Evolutionary conservation across 1,140 invertebrate species (phyloP).

Genomic region (Probaryconus sp.): DNA sequence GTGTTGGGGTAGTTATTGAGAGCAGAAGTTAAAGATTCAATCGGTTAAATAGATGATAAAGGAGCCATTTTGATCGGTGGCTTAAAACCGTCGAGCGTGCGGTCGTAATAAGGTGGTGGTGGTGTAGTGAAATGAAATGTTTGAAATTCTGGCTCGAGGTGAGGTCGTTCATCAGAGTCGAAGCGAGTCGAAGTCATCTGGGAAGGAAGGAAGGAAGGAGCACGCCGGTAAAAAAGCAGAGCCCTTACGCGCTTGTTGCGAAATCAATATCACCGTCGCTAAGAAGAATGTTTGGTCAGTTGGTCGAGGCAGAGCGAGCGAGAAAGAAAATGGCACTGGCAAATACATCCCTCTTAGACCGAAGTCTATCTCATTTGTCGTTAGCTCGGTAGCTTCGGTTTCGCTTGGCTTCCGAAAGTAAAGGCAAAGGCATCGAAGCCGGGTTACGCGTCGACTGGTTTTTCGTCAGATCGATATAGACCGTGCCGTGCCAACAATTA

Average conservation of each 20-base stretch:
- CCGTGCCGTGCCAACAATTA: conserved; percentile 38
- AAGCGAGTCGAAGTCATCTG: conserved; percentile 35
- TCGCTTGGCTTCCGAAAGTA: too few species aligned
- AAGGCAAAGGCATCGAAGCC: too few species aligned
- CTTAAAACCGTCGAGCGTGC: too few species aligned
- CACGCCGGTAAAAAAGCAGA: conserved; percentile 27
- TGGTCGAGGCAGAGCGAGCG: conserved; percentile 13
- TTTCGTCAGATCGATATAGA: conserved; percentile 16
- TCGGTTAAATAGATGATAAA: not conserved
- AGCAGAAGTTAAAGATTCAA: not conserved
- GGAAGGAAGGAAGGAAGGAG: conserved; percentile 5
- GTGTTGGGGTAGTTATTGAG: too few species aligned
- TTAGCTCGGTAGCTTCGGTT: not conserved
- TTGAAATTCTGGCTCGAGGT: conserved; percentile 18
- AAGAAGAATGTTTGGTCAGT: conserved; percentile 57
- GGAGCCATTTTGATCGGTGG: too few species aligned
- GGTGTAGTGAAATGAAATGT: conserved; percentile 7
- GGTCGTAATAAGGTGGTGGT: conserved; percentile 21
- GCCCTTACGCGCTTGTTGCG: conserved; percentile 39
- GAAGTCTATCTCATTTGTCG: conserved; percentile 17
- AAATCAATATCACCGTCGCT: conserved; percentile 60
- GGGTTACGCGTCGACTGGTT: not conserved
- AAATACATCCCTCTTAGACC: conserved; percentile 15
- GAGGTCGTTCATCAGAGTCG: conserved; percentile 2
- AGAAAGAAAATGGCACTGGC: conserved; percentile 11